Evolutionary conservation across 2,888 invertebrate genomes (phyloP).

Genomic region (Stenoptilia bipunctidactyla): DNA sequence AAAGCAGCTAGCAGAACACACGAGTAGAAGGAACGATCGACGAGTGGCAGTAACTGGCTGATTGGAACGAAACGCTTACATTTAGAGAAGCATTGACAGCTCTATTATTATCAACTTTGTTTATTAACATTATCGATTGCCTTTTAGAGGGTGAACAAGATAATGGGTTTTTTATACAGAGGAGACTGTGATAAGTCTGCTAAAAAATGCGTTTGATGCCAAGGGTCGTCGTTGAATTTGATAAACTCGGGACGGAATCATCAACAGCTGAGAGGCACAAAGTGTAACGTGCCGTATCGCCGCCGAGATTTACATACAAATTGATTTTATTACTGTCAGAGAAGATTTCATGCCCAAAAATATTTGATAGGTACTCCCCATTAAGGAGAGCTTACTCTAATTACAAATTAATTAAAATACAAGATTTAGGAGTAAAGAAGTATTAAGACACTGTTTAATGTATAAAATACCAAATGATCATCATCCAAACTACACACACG

Average conservation of each 20-base stretch:
- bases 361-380: conserved; percentile 46
- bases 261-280: neutral
- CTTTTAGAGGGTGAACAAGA: neutral
- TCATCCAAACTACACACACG: conserved; percentile 57
- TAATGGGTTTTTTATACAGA: neutral
- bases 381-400: conserved; percentile 61
- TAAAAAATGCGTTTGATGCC: neutral
- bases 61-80: conserved; percentile 65
- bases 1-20: conserved; percentile 72
- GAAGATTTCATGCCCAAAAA: conserved; percentile 53
- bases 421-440: neutral
- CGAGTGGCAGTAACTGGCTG: conserved; percentile 62
- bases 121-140: too few species aligned
- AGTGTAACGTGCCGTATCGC: neutral
- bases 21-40: conserved; percentile 69
- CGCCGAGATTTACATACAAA: neutral
- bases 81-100: conserved; percentile 70
- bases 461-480: conserved; percentile 7
- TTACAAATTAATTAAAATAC: neutral
- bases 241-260: neutral
- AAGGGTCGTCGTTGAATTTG: neutral
- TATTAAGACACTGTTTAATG: neutral
- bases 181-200: too few species aligned
- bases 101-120: conserved; percentile 65
- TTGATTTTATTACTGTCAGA: neutral